These are phyloP conservation scores for Cacatua alba DNA, from an alignment of 2,113 vertebrate genomes.

Conservation along the genomic window DNA sequence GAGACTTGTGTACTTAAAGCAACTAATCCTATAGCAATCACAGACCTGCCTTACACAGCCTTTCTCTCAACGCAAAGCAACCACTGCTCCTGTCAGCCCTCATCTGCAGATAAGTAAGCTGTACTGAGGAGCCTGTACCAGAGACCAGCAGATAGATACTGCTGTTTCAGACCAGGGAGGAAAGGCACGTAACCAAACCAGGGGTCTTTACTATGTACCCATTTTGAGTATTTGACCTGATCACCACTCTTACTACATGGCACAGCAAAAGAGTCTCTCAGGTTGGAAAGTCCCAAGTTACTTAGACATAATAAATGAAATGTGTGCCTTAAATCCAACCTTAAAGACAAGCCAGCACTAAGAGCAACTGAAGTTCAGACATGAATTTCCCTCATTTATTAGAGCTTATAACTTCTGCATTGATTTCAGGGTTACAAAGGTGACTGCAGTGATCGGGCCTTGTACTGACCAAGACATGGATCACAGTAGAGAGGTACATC, in stretches of 20 bases:
- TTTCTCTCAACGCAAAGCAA: neutral
- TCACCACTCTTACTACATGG: neutral
- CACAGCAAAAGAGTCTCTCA: neutral
- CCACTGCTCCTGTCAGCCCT: neutral
- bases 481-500: neutral
- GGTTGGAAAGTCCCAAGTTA: neutral
- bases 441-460: neutral
- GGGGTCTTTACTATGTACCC: neutral
- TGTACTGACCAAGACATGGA: neutral
- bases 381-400: neutral
- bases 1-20: neutral
- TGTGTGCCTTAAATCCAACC: neutral
- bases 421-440: neutral
- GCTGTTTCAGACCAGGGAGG: neutral
- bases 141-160: neutral
- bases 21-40: neutral
- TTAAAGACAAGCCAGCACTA: neutral
- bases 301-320: neutral
- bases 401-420: neutral
- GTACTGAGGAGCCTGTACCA: neutral
- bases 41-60: neutral
- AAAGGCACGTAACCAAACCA: neutral
- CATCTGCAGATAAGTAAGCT: neutral
- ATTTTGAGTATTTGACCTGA: neutral
- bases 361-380: neutral